Conservation (phyloP, 2,888 invertebrate genomes). For the Nomada ruficornis region DNA sequence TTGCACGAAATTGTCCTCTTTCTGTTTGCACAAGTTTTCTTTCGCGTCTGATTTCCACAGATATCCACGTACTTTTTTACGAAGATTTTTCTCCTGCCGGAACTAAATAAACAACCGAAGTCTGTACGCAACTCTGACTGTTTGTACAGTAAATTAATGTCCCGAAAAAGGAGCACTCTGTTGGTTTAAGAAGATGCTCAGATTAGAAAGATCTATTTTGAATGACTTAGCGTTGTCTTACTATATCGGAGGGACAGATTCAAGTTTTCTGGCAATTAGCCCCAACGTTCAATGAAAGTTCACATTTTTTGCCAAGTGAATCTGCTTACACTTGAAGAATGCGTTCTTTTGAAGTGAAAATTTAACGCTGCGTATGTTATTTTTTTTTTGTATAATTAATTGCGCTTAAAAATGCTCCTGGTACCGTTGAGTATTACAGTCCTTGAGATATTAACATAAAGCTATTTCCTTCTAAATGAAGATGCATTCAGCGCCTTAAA, state of each 20-base stretch:
- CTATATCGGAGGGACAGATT: background rate
- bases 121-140: background rate
- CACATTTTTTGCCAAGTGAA: background rate
- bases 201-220: constrained; percentile 1
- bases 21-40: constrained; percentile 33
- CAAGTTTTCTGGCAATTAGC: background rate
- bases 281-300: background rate
- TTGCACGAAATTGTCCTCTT: constrained; percentile 27
- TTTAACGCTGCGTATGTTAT: background rate
- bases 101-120: constrained; percentile 38
- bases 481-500: background rate
- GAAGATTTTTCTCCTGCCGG: constrained; percentile 12
- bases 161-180: constrained; percentile 1
- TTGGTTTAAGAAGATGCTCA: constrained; percentile 20
- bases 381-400: too few species aligned
- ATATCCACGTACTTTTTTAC: constrained; percentile 40
- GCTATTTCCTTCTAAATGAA: background rate
- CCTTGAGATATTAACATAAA: background rate
- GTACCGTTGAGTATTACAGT: too few species aligned
- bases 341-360: background rate
- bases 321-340: background rate
- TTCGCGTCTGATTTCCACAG: constrained; percentile 36
- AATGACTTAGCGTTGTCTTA: too few species aligned
- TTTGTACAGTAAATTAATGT: constrained; percentile 54
- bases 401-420: too few species aligned